Percentiles rank a stretch among this genome's conserved stretches.
These are phyloP conservation scores for Thripadectes ignobilis DNA, from an alignment of 2,797 vertebrate genomes.

Conservation along the genomic window DNA sequence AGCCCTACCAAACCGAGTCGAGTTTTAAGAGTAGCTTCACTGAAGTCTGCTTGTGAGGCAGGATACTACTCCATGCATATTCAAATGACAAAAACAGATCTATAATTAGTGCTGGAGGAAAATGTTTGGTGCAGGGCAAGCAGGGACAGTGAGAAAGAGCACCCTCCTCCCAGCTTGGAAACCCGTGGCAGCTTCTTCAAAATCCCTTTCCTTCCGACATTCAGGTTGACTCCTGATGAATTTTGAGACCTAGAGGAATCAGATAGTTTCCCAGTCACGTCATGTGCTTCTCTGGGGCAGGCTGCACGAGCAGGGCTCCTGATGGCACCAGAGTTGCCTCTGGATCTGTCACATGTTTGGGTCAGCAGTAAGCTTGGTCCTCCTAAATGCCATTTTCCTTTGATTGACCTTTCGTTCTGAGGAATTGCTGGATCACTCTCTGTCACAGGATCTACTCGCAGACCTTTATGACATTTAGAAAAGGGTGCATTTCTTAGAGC, in stretches of 20 bases:
- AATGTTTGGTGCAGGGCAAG: constrained; percentile 24
- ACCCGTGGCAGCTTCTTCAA: constrained; percentile 43
- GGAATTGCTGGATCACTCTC: constrained; percentile 57
- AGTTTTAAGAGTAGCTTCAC: neutral
- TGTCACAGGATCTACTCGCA: constrained; percentile 56
- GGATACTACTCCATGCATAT: neutral
- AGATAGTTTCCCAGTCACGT: constrained; percentile 68
- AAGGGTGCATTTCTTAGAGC: constrained; percentile 21
- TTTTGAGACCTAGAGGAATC: constrained; percentile 66
- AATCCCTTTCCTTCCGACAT: constrained; percentile 68
- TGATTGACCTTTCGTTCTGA: constrained; percentile 69
- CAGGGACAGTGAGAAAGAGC: constrained; percentile 27
- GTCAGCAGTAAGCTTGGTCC: constrained; percentile 42
- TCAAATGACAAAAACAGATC: constrained; percentile 22
- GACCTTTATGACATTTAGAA: constrained; percentile 52
- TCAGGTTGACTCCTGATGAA: constrained; percentile 67
- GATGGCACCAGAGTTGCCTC: constrained; percentile 35
- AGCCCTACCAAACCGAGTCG: neutral
- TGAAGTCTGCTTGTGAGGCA: neutral
- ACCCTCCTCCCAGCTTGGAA: constrained; percentile 14
- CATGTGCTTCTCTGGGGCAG: constrained; percentile 28
- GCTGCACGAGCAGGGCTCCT: constrained; percentile 1
- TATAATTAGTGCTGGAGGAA: constrained; percentile 48
- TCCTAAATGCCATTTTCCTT: constrained; percentile 69
- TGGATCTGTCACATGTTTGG: constrained; percentile 56